Conservation (phyloP, 2,113 vertebrate species). For the Eulemur macaco region DNA sequence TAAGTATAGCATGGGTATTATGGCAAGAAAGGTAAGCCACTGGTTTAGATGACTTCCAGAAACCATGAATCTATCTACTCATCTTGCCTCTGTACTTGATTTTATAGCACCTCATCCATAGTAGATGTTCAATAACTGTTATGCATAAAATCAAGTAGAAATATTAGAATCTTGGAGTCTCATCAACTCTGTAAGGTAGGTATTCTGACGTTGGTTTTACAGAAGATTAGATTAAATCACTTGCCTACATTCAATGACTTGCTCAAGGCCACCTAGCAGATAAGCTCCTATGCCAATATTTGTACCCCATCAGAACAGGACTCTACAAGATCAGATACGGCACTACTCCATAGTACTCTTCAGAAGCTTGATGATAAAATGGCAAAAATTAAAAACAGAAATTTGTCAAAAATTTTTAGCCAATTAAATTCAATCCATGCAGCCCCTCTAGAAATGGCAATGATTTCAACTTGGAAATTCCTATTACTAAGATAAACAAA, state of each 20-base stretch:
- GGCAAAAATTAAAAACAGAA: not conserved
- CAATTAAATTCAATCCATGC: not conserved
- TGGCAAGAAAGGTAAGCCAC: slow-evolving; percentile 33
- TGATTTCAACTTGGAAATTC: not conserved
- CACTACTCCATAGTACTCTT: not conserved
- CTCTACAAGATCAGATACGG: not conserved
- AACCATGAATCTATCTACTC: not conserved
- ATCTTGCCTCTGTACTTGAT: not conserved
- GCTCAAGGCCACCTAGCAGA: not conserved
- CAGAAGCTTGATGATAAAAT: not conserved
- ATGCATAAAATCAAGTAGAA: slow-evolving; percentile 18
- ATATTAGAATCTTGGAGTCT: not conserved
- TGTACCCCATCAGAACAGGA: not conserved
- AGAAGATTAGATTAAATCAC: slow-evolving; percentile 36
- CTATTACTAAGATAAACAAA: not conserved
- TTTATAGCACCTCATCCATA: not conserved
- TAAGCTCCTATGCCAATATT: not conserved
- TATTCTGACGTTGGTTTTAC: slow-evolving; percentile 12
- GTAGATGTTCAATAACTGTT: not conserved
- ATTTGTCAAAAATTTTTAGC: not conserved
- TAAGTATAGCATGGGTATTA: not conserved
- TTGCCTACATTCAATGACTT: slow-evolving; percentile 13
- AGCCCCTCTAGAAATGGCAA: not conserved
- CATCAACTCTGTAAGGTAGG: not conserved
- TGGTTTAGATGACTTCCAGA: slow-evolving; percentile 1